Evolutionary conservation across 2,888 invertebrate genomes (phyloP).

Genomic region (Tipula confusa): DNA sequence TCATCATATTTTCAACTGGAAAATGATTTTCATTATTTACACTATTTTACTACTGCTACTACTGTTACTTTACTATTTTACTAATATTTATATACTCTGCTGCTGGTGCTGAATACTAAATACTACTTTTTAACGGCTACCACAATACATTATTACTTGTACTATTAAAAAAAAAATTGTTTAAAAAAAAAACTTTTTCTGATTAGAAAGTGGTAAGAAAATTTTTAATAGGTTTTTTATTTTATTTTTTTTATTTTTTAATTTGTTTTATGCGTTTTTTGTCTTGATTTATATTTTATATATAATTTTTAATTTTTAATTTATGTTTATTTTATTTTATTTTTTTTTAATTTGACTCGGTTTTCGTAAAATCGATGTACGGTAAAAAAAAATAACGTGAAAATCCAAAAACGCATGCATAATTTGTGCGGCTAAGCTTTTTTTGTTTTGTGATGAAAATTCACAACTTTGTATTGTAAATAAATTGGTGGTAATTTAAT

Average conservation of each 20-base stretch:
- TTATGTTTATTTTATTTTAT: too few relatives aligned
- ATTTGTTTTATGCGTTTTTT: neutral
- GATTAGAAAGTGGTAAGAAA: neutral
- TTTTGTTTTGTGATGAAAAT: neutral
- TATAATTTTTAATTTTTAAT: neutral
- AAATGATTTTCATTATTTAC: neutral
- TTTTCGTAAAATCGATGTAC: neutral
- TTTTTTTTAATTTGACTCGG: neutral
- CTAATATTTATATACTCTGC: neutral
- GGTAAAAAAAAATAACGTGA: neutral
- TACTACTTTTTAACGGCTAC: neutral
- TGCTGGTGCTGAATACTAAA: neutral
- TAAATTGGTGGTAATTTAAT: too few relatives aligned
- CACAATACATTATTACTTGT: neutral
- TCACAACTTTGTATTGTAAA: neutral
- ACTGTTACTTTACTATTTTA: neutral
- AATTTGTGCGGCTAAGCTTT: neutral
- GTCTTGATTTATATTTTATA: neutral
- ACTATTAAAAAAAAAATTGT: slow-evolving; percentile 3
- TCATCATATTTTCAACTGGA: neutral
- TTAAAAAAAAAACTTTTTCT: neutral
- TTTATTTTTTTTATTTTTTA: neutral
- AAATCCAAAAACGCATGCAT: neutral
- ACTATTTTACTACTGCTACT: neutral
- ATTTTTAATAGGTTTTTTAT: neutral